Evolutionary conservation across 2,888 invertebrate species (phyloP).

Genomic region (Tenthredo amoena): DNA sequence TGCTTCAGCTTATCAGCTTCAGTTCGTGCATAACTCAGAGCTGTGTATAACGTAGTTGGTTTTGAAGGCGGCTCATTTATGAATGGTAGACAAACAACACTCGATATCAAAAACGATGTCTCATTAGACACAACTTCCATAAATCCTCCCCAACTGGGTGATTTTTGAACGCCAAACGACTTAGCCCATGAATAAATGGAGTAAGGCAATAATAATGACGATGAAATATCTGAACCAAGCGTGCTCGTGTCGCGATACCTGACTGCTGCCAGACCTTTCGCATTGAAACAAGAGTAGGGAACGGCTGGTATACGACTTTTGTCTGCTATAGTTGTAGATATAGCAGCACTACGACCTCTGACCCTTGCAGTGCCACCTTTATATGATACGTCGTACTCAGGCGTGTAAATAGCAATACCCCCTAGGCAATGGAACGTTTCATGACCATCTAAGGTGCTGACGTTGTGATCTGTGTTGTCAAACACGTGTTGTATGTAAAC

Average conservation of each 20-base stretch:
- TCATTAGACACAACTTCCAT: constrained; percentile 55
- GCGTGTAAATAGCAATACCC: constrained; percentile 54
- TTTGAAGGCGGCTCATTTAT: constrained; percentile 44
- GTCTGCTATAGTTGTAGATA: constrained; percentile 15
- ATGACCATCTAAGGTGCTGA: constrained; percentile 54
- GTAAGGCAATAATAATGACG: constrained; percentile 49
- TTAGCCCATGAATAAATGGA: constrained; percentile 53
- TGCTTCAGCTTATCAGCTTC: background rate
- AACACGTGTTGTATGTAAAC: constrained; percentile 52
- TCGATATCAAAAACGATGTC: constrained; percentile 47
- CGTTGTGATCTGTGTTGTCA: constrained; percentile 60
- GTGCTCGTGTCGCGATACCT: constrained; percentile 40
- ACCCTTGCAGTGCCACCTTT: constrained; percentile 31
- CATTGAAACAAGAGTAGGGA: background rate
- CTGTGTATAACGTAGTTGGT: background rate
- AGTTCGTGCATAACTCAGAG: no score
- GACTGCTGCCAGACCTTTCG: background rate
- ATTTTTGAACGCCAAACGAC: constrained; percentile 25
- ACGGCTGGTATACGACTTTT: background rate
- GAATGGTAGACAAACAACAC: constrained; percentile 56
- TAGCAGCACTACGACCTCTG: constrained; percentile 5
- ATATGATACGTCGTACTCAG: constrained; percentile 50
- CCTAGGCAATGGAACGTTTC: constrained; percentile 53
- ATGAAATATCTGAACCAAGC: constrained; percentile 21
- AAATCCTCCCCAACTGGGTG: constrained; percentile 57